These are phyloP conservation scores for Pollenia amentaria DNA, from an alignment of 2,888 invertebrate species.

Conservation along the genomic window DNA sequence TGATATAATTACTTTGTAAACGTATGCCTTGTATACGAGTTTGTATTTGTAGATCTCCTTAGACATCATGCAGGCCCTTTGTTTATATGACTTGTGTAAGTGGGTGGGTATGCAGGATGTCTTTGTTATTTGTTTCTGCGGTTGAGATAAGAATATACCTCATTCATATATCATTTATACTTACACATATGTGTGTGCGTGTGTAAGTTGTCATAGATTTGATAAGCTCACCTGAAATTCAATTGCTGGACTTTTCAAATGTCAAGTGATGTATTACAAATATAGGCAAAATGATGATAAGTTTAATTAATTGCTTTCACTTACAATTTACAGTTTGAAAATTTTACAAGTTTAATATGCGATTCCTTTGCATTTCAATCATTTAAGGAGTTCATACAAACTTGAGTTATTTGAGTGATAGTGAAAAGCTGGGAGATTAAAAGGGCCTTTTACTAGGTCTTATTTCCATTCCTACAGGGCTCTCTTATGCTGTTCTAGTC, in stretches of 20 bases:
- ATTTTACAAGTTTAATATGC: constrained; percentile 1
- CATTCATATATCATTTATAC: neutral
- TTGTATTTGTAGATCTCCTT: neutral
- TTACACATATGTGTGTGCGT: neutral
- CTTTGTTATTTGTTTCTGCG: neutral
- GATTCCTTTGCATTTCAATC: neutral
- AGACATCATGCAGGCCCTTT: constrained; percentile 21
- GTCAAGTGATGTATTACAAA: constrained; percentile 16
- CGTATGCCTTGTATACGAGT: too few relatives aligned
- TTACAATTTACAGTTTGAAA: constrained; percentile 6
- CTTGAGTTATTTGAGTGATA: too few relatives aligned
- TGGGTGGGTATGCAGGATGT: neutral
- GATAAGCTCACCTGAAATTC: constrained; percentile 45
- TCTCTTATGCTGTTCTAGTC: too few relatives aligned
- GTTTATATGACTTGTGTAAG: neutral
- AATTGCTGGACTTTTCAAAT: constrained; percentile 51
- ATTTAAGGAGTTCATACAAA: neutral
- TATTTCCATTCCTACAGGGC: too few relatives aligned
- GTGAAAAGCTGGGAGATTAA: too few relatives aligned
- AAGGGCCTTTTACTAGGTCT: too few relatives aligned
- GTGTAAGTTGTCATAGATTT: constrained; percentile 2
- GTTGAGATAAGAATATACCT: constrained; percentile 9
- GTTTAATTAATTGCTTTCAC: constrained; percentile 61
- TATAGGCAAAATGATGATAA: constrained; percentile 3
- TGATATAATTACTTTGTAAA: too few relatives aligned